A percentile compares a stretch with the other conserved stretches of the same genome.
Evolutionary conservation across 2,888 invertebrate species (phyloP).

Genomic region (Strigamia crassipes): DNA sequence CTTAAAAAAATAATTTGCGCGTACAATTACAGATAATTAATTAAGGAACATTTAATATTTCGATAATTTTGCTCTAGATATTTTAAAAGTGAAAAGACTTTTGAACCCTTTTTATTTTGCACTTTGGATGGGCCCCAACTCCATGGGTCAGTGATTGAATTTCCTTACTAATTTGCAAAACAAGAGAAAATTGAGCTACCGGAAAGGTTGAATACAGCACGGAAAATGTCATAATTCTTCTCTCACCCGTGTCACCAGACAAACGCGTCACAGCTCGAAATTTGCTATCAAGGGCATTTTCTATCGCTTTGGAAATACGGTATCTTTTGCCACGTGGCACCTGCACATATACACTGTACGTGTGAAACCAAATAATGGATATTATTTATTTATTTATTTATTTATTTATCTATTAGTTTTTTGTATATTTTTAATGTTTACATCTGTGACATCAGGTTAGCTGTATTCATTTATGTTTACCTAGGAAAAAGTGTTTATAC

Average conservation of each 20-base stretch:
- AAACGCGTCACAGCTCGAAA: background rate
- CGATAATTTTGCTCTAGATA: background rate
- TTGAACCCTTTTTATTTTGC: constrained; percentile 24
- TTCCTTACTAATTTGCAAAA: constrained; percentile 37
- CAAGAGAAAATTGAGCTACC: constrained; percentile 37
- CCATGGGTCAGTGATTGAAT: constrained; percentile 31
- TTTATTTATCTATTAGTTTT: background rate
- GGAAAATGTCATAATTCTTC: constrained; percentile 34
- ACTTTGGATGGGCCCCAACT: constrained; percentile 37
- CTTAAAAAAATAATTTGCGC: too few species aligned
- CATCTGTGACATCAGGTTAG: background rate
- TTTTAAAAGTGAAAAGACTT: background rate
- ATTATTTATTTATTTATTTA: too few species aligned
- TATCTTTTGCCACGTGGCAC: constrained; percentile 3
- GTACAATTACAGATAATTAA: too few species aligned
- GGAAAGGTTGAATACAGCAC: constrained; percentile 10
- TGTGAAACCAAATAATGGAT: background rate
- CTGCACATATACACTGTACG: background rate
- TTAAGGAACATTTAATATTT: background rate
- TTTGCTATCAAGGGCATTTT: background rate
- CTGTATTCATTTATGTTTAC: constrained; percentile 23
- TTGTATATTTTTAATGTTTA: background rate
- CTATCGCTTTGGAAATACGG: background rate
- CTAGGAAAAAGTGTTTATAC: background rate
- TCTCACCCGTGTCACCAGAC: background rate